Conservation (phyloP, 2,797 vertebrate species). For the Sebastes diploproa region DNA sequence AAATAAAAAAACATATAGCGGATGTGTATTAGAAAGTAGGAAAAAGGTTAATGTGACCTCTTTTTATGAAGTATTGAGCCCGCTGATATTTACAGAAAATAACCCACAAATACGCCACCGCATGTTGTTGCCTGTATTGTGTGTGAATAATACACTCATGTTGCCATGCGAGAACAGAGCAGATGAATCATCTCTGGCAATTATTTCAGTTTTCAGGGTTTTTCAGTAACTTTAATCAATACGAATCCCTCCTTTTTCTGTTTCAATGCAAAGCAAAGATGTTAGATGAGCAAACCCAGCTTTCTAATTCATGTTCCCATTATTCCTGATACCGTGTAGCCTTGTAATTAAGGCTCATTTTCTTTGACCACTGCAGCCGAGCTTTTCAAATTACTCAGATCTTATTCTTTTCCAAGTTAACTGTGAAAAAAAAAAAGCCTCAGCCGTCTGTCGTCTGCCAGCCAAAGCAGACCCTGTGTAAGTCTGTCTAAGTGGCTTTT, state of each 20-base stretch:
- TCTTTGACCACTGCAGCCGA: slow-evolving; percentile 25
- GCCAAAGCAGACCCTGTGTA: slow-evolving; percentile 33
- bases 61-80: background rate
- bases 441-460: slow-evolving; percentile 30
- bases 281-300: background rate
- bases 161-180: background rate
- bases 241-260: background rate
- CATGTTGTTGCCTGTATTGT: background rate
- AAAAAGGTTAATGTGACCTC: background rate
- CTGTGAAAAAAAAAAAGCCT: background rate
- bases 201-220: slow-evolving; percentile 4
- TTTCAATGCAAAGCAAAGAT: slow-evolving; percentile 1
- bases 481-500: slow-evolving; percentile 66
- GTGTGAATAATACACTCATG: slow-evolving; percentile 1
- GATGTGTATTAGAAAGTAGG: background rate
- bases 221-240: slow-evolving; percentile 22
- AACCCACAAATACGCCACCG: background rate
- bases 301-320: slow-evolving; percentile 24
- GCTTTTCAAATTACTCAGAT: slow-evolving; percentile 43
- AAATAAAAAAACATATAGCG: background rate
- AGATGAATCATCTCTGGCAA: slow-evolving; percentile 10
- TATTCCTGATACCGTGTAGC: slow-evolving; percentile 25
- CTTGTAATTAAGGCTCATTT: slow-evolving; percentile 48
- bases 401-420: slow-evolving; percentile 7
- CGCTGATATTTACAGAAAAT: background rate